Conservation (phyloP, 2,888 invertebrate species). For the Noctuana brunneofusca region DNA sequence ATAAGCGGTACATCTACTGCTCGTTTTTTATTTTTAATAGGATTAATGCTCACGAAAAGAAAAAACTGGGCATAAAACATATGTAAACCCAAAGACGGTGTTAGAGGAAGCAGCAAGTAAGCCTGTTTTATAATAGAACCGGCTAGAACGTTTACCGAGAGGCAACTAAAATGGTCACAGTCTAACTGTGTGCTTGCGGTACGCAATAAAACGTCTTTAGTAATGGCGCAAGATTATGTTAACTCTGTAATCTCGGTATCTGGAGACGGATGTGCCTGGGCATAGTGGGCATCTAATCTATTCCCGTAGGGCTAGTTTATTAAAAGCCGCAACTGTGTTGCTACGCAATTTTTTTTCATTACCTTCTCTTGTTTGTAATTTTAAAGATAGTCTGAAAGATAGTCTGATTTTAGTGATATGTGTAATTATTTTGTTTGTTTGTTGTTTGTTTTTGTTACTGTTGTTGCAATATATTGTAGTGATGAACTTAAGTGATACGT, state of each 20-base stretch:
- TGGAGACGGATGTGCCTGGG: conserved; percentile 36
- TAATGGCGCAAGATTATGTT: conserved; percentile 40
- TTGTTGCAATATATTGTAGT: too few species aligned
- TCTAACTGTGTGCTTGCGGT: conserved; percentile 42
- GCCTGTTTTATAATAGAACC: conserved; percentile 24
- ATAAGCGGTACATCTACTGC: too few species aligned
- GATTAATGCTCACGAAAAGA: too few species aligned
- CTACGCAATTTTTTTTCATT: neutral
- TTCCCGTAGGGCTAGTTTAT: conserved; percentile 40
- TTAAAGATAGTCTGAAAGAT: too few species aligned
- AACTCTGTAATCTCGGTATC: conserved; percentile 40
- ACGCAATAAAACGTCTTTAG: conserved; percentile 43
- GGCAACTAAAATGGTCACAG: conserved; percentile 41
- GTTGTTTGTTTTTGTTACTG: too few species aligned
- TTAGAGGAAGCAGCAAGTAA: conserved; percentile 13
- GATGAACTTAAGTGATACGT: too few species aligned
- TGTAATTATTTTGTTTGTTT: too few species aligned
- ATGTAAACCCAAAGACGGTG: neutral
- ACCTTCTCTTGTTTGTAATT: too few species aligned
- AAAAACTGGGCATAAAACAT: too few species aligned
- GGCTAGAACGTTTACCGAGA: conserved; percentile 27
- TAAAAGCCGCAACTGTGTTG: neutral
- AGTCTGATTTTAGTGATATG: too few species aligned
- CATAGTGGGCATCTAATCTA: conserved; percentile 19
- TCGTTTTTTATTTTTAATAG: too few species aligned